Percentiles rank a stretch among this genome's conserved stretches.
phyloP scores from a whole-genome alignment of 1,140 invertebrate genomes.

The Drosophila pallidifrons region DNA sequence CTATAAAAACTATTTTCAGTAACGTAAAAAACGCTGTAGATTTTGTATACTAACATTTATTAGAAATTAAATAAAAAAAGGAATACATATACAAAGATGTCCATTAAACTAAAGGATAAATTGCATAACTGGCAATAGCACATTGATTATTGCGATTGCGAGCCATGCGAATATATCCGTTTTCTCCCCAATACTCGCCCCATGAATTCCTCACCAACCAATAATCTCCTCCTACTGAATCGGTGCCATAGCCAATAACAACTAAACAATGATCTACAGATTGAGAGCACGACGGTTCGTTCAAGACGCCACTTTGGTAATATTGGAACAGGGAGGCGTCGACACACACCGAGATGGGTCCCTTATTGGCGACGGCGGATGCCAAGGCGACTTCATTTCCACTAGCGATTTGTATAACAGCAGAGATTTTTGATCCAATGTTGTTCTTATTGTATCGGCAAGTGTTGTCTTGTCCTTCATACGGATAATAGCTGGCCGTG shows the following conservation, averaged over 20 bases:
- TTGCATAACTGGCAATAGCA: slow-evolving; percentile 86
- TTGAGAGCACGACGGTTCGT: neutral
- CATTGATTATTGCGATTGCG: slow-evolving; percentile 88
- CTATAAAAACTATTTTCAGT: too few relatives aligned
- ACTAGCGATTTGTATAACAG: neutral
- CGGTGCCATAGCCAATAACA: slow-evolving; percentile 7
- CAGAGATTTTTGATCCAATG: neutral
- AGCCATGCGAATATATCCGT: slow-evolving; percentile 87
- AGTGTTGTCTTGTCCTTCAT: neutral
- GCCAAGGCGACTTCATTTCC: slow-evolving; percentile 3
- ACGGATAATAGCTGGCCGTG: slow-evolving; percentile 2
- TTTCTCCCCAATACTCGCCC: slow-evolving; percentile 86
- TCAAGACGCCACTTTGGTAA: slow-evolving; percentile 5
- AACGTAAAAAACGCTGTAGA: too few relatives aligned
- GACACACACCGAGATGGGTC: slow-evolving; percentile 6
- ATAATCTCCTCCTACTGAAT: slow-evolving; percentile 84
- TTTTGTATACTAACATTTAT: too few relatives aligned
- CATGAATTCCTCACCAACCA: slow-evolving; percentile 88
- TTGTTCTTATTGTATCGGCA: neutral
- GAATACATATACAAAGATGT: too few relatives aligned
- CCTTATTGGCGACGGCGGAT: neutral
- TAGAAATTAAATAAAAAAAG: too few relatives aligned
- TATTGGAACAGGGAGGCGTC: neutral
- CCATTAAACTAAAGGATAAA: neutral
- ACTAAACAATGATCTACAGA: neutral